phyloP scores from a whole-genome alignment of 1,140 invertebrate genomes.

The Penaeus japonicus region DNA sequence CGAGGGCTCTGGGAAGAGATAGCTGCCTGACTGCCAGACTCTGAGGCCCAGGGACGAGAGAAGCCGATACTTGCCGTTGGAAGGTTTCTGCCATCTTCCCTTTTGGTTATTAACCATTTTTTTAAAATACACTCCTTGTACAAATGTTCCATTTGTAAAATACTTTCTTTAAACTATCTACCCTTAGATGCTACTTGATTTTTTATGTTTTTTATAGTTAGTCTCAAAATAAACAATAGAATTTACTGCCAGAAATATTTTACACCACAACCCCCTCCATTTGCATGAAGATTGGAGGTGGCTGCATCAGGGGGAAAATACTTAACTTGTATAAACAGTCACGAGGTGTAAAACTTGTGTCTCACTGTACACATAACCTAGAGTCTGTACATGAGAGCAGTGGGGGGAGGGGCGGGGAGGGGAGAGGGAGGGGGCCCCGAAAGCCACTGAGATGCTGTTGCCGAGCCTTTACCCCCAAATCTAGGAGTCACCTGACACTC shows the following conservation, averaged over 20 bases:
- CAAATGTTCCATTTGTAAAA: constrained; percentile 58
- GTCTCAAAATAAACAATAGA: constrained; percentile 58
- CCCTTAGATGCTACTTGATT: constrained; percentile 53
- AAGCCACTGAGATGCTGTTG: constrained; percentile 22
- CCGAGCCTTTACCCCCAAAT: background rate
- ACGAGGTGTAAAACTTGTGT: constrained; percentile 57
- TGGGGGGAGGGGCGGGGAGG: constrained; percentile 31
- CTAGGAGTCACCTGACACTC: constrained; percentile 31
- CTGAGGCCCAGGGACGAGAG: constrained; percentile 29
- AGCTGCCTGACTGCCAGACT: constrained; percentile 10
- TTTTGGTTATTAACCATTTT: constrained; percentile 23
- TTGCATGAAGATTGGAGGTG: constrained; percentile 49
- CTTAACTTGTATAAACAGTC: constrained; percentile 56
- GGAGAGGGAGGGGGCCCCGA: background rate
- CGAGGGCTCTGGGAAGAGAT: constrained; percentile 16
- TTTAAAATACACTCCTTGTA: constrained; percentile 57
- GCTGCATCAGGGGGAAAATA: constrained; percentile 48
- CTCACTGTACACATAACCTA: constrained; percentile 55
- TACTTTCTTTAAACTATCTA: constrained; percentile 58
- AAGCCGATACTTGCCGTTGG: constrained; percentile 48
- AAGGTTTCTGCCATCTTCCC: constrained; percentile 46
- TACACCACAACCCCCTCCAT: constrained; percentile 54
- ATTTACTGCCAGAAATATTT: constrained; percentile 57
- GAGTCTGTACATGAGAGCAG: constrained; percentile 24
- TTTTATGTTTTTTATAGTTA: constrained; percentile 53